Percentiles rank a stretch among this genome's conserved stretches.
Conservation (phyloP, 2,797 vertebrate genomes). For the Chelonia mydas region DNA sequence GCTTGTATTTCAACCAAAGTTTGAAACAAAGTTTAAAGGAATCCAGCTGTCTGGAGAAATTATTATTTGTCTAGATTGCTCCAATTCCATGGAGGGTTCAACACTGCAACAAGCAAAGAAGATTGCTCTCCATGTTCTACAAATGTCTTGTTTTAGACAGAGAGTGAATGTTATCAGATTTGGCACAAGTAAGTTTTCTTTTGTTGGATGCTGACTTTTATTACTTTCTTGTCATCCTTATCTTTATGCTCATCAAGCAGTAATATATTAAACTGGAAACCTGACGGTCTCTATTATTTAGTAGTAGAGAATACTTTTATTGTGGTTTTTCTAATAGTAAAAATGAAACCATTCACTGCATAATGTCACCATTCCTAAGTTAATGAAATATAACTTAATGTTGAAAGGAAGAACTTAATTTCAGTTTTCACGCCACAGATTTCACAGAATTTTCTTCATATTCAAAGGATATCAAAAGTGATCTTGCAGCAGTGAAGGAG, state of each 20-base stretch:
- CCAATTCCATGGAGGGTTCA: slow-evolving; percentile 87
- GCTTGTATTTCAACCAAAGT: slow-evolving; percentile 90
- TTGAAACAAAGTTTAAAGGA: slow-evolving; percentile 46
- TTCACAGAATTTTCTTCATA: slow-evolving; percentile 83
- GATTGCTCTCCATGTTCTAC: slow-evolving; percentile 82
- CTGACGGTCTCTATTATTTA: neutral
- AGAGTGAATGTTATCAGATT: slow-evolving; percentile 85
- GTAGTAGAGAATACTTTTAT: neutral
- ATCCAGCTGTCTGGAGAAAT: slow-evolving; percentile 69
- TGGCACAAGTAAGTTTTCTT: slow-evolving; percentile 81
- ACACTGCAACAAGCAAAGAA: slow-evolving; percentile 78
- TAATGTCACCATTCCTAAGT: neutral
- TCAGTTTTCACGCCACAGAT: slow-evolving; percentile 72
- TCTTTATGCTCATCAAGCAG: neutral
- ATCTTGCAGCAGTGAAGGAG: slow-evolving; percentile 41
- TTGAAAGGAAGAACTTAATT: neutral
- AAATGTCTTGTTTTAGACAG: slow-evolving; percentile 36
- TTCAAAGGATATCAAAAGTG: slow-evolving; percentile 59
- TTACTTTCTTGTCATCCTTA: neutral
- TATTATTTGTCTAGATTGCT: slow-evolving; percentile 87
- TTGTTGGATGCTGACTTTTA: neutral
- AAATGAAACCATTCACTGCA: neutral
- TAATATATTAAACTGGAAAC: neutral
- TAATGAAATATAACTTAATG: neutral
- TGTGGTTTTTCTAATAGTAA: neutral